Conservation (phyloP, 2,888 invertebrate genomes). For the Epicampocera succincta region DNA sequence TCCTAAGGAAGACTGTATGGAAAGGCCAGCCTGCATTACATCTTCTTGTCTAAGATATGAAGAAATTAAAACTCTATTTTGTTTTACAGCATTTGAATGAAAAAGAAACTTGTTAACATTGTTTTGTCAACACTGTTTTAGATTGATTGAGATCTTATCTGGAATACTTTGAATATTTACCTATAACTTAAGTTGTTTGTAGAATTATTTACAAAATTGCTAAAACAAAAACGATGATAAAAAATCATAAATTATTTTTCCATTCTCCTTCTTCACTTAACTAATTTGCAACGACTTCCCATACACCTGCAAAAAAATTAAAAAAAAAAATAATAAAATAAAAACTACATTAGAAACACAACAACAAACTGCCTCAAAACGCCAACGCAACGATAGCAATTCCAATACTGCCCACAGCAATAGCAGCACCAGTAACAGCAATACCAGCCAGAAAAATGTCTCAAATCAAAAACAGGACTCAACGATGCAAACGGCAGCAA, state of each 20-base stretch:
- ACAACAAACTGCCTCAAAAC: constrained; percentile 70
- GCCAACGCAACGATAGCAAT: constrained; percentile 65
- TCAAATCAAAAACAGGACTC: constrained; percentile 52
- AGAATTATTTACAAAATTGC: constrained; percentile 5
- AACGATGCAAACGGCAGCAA: constrained; percentile 65
- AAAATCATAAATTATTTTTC: constrained; percentile 39
- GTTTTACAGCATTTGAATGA: no score
- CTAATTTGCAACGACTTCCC: constrained; percentile 1
- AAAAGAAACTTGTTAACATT: no score
- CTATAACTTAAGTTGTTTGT: constrained; percentile 8
- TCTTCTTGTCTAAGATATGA: no score
- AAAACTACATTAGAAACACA: constrained; percentile 54
- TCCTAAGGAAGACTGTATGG: no score
- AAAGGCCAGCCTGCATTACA: no score
- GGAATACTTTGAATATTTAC: background rate
- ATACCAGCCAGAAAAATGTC: constrained; percentile 64
- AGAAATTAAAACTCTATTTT: no score
- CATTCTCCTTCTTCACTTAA: constrained; percentile 35
- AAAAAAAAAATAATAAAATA: background rate
- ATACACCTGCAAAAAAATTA: constrained; percentile 1
- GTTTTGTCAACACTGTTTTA: constrained; percentile 35
- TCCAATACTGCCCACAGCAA: constrained; percentile 33
- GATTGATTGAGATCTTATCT: background rate
- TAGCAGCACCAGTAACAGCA: constrained; percentile 56
- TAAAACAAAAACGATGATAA: background rate